Evolutionary conservation across 2,888 invertebrate species (phyloP), one percentile per base, ranked within the genome.

Genomic region (Hedya salicella): DNA sequence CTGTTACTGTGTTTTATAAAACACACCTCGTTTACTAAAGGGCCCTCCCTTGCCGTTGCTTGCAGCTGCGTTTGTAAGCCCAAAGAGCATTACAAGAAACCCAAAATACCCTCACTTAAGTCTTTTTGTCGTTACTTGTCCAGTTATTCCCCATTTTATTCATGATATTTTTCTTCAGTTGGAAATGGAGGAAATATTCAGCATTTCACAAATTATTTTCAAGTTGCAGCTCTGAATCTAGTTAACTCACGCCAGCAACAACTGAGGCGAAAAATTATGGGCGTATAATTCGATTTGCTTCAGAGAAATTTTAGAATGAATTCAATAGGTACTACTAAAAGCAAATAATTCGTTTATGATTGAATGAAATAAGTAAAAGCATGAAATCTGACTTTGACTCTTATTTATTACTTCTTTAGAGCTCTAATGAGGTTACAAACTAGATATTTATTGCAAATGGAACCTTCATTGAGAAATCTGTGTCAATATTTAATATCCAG

Each of bases 111-210:
- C 32, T 2, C 25, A 8, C 5, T 6, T 57, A 32, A n/a, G 53
- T 39, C 36, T 11, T 36, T 36, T 36, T 21, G 6, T 19, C 8
- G 8, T 8, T 0, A 3, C 25, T 14, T 44, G 3, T 30, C 9
- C 19, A 19, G 56, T 56, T n/a, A 44, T 44, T 44, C 32, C 17
- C 17, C 44, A 8, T 57, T 46, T 57, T 46, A 46, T 46, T 57
- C 57, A 57, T 44, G 56, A 56, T 32, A 57, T 30, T 57, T 57
- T 39, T 19, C 39, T 39, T 57, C 19, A 16, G 39, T 8, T n/a
- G 13, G 36, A 54, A 21, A 54, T 36, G 36, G 36, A 36, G 36
- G 21, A 32, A 46, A 57, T 30, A 56, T 56, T 32, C 13, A 17
- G 44, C 9, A 25, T 17, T 39, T 17, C 16, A 25, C 36, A 25